Evolutionary conservation across 2,113 vertebrate genomes (phyloP).

Genomic region (Chloebia gouldiae): DNA sequence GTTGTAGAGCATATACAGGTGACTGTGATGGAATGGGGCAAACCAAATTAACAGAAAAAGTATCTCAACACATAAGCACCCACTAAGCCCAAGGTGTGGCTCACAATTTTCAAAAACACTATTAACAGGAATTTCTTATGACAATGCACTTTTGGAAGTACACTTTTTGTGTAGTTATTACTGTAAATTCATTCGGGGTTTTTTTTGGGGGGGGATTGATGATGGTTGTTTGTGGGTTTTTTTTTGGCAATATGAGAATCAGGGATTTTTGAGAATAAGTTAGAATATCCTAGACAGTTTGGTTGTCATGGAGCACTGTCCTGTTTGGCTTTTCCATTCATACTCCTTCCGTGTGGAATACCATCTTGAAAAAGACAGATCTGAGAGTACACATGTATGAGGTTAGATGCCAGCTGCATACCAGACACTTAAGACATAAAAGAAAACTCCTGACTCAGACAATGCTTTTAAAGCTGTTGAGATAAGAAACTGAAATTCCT

Average conservation of each 20-base stretch:
- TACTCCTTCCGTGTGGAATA: not conserved
- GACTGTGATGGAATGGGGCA: not conserved
- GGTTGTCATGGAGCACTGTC: not conserved
- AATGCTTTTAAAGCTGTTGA: constrained; percentile 29
- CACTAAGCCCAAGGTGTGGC: not conserved
- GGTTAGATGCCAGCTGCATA: constrained; percentile 16
- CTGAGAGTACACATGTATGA: not conserved
- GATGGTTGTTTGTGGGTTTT: not conserved
- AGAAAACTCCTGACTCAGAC: constrained; percentile 46
- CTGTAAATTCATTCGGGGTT: not conserved
- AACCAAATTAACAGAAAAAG: not conserved
- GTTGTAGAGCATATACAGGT: not conserved
- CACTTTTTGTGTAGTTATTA: not conserved
- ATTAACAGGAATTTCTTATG: not conserved
- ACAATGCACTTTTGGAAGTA: not conserved
- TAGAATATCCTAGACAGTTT: not conserved
- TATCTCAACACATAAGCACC: not conserved
- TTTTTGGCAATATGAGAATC: not conserved
- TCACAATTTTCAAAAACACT: not conserved
- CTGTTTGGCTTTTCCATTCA: not conserved
- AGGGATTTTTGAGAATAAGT: not conserved
- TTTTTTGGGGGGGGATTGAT: not conserved
- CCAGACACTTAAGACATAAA: not conserved
- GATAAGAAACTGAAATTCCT: constrained; percentile 60
- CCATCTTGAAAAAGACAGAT: not conserved